Base-by-base conservation (phyloP, 2,888 invertebrate genomes). In the Mythimna vitellina region DNA sequence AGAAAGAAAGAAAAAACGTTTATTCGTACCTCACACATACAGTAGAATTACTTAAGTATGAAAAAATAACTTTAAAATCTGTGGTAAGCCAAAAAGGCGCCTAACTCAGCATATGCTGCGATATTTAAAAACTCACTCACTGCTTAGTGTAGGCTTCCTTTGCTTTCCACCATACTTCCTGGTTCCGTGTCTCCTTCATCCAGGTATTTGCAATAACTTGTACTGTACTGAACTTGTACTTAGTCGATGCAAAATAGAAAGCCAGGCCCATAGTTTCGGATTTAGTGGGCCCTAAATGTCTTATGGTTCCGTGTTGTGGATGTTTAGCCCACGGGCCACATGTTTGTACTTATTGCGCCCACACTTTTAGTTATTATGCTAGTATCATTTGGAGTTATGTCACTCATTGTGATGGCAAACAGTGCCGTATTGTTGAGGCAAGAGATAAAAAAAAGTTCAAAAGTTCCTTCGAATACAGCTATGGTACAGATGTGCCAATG, bases 251-350 rank as follows among this genome's bases (percentile, higher is more conserved):
- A 9, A 57, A 51, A 65, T 29, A 57, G 17, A 68, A 14, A 9
- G 14, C n/a, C 69, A 46, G 56, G 51, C 42, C 25, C 8, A 53
- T 35, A 14, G n/a, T 25, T 54, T 60, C 22, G n/a, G 51, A 71
- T 56, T n/a, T 29, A 17, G 78, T 56, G 22, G 53, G 63, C 25
- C 32, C 10, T 22, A 38, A 54, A 60, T 14, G 10, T 29, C 17
- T n/a, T 22, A 14, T 10, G 58, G 22, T 73, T 73, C 64, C 75
- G 49, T 64, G 64, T 80, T n/a, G 8, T 57, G n/a, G 46, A 49
- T 60, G 12, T 63, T 17, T 32, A 32, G 74, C 75, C 80, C 80
- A 78, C 74, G 22, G 78, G 71, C 78, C 78, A 79, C 75, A 25
- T 54, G 29, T 25, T 10, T 22, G 25, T 57, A 57, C 73, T 49